Evolutionary conservation across 2,113 vertebrate genomes (phyloP).

Genomic region (Rousettus leschenaultii): DNA sequence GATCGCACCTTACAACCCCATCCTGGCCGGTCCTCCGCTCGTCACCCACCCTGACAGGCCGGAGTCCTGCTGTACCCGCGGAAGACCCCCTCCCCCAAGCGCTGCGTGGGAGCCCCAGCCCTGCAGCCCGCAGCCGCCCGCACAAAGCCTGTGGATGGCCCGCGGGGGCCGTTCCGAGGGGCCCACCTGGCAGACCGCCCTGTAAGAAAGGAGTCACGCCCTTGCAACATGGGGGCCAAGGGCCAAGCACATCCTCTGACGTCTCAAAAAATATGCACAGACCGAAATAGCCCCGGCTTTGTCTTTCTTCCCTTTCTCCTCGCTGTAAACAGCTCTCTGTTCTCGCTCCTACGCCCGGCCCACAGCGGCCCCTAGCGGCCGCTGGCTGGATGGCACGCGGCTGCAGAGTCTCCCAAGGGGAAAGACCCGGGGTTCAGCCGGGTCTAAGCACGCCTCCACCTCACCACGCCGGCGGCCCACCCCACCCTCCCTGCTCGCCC

Average conservation of each 20-base stretch:
- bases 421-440: too few relatives aligned
- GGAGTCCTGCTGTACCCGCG: not conserved
- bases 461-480: too few relatives aligned
- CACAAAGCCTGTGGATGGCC: not conserved
- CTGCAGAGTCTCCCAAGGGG: not conserved
- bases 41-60: not conserved
- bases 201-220: not conserved
- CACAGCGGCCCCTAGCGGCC: conserved; percentile 75
- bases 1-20: not conserved
- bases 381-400: not conserved
- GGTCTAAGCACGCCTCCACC: fast-evolving
- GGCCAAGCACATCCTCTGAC: not conserved
- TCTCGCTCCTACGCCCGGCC: conserved; percentile 26
- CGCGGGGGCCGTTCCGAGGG: not conserved
- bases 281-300: conserved; percentile 25
- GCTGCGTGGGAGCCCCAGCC: not conserved
- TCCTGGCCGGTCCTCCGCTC: not conserved
- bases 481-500: not conserved
- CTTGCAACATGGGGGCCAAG: not conserved
- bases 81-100: not conserved
- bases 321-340: not conserved
- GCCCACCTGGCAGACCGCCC: not conserved
- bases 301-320: conserved; percentile 16
- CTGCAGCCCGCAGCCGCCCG: not conserved
- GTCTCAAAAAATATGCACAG: not conserved